Base-by-base conservation (phyloP, 2,888 invertebrate species). In the Petrophora chlorosata region DNA sequence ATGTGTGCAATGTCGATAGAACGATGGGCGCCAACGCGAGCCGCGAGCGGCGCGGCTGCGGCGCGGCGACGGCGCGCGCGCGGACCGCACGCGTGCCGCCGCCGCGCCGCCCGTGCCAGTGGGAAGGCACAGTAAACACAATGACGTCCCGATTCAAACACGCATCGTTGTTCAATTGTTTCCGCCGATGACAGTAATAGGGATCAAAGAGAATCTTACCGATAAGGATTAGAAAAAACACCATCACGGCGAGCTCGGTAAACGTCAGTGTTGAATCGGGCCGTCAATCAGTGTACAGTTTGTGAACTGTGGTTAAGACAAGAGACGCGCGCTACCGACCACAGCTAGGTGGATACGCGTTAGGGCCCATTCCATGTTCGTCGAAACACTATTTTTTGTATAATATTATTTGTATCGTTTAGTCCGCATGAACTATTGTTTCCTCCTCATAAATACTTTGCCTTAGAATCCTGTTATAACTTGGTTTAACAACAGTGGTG, bases 401-500 rank as follows among this genome's bases (percentile, higher is more conserved):
- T 82, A 77, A 79, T 80, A 77, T 81, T 80, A 65, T 71, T 71
- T 79, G 70, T 77, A 72, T 72, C 74, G 75, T 69, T 79, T 78
- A 82, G 74, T 79, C 79, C 72, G 73, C 81, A 73, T 71, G 85
- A 77, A 81, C 71, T 78, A 73, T 78, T 79, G 43, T 50, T 50
- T 79, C 75, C 77, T 82, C 78, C 79, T 82, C 74, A 79, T 82
- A 80, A 74, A 79, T 81, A 83, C 72, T 85, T 83, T 85, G 85
- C 85, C 83, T 86, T 83, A 82, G 81, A 78, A 72, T 78, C 79
- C 80, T 76, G 77, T 82, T 85, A 69, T 78, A 75, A 75, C 80
- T 82, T 82, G 71, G 70, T 85, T 85, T 84, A 78, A 85, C 74
- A 76, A 76, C 83, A 82, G 82, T 70, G 88, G 86, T 81, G 83